These are phyloP conservation scores for Pituophis catenifer DNA, from an alignment of 2,113 vertebrate species.

Conservation along the genomic window DNA sequence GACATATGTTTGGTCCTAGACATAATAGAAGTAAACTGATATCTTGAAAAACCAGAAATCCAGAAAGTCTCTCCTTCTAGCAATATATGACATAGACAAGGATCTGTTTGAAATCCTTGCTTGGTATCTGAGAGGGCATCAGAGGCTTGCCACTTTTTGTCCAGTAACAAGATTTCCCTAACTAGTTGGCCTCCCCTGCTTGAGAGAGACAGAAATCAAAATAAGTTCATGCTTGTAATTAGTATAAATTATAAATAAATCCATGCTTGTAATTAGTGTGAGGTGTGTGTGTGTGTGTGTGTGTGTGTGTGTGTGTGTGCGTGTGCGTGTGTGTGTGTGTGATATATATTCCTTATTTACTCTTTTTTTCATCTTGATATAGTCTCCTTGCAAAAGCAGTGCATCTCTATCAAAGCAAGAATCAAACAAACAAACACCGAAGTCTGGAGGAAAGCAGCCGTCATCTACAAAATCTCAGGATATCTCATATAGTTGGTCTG, in stretches of 20 bases:
- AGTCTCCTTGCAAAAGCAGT: conserved; percentile 77
- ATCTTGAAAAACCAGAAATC: background rate
- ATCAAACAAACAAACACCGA: conserved; percentile 65
- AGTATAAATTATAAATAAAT: background rate
- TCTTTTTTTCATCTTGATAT: conserved; percentile 41
- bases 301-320: no score
- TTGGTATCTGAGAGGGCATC: background rate
- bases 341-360: conserved; percentile 9
- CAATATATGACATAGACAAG: background rate
- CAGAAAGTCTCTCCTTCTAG: background rate
- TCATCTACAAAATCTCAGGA: conserved; percentile 71
- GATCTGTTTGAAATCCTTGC: background rate
- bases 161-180: background rate
- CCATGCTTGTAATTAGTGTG: conserved; percentile 20
- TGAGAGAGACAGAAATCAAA: background rate
- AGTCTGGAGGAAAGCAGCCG: conserved; percentile 65
- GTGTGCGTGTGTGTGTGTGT: background rate
- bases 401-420: conserved; percentile 75
- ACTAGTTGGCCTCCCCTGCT: background rate
- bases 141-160: background rate
- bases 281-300: no score
- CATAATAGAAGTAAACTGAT: background rate
- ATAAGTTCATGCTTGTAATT: background rate
- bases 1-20: background rate
- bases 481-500: conserved; percentile 70